phyloP scores from a whole-genome alignment of 2,113 vertebrate species.

The Engystomops pustulosus region DNA sequence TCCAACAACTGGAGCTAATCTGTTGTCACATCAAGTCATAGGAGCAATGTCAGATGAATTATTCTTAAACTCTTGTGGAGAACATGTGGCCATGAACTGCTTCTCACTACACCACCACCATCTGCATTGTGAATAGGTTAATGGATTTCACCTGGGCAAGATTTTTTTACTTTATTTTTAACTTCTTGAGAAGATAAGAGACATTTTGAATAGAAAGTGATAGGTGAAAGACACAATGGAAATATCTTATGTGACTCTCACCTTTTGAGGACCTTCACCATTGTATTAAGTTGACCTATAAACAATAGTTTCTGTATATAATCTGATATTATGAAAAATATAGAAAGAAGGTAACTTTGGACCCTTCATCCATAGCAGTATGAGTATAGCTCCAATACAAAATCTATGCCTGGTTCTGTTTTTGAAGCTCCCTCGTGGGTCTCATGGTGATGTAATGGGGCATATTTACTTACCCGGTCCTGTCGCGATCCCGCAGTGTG shows the following conservation, averaged over 20 bases:
- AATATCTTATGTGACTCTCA: not conserved
- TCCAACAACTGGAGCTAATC: slow-evolving; percentile 23
- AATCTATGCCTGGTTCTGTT: too few relatives aligned
- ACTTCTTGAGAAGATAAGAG: not conserved
- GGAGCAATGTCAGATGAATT: slow-evolving; percentile 27
- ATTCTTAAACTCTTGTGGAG: not conserved
- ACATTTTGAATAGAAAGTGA: not conserved
- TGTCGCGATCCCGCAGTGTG: too few relatives aligned
- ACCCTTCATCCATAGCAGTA: too few relatives aligned
- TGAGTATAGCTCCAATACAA: too few relatives aligned
- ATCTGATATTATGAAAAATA: too few relatives aligned
- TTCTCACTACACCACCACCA: not conserved
- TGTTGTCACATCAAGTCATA: slow-evolving; percentile 39
- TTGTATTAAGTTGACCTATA: not conserved
- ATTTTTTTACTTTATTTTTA: not conserved
- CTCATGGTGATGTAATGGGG: too few relatives aligned
- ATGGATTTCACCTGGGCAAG: not conserved
- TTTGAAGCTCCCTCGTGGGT: too few relatives aligned
- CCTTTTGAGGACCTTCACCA: not conserved
- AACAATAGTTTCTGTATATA: too few relatives aligned
- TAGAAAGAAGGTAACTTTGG: too few relatives aligned
- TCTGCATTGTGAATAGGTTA: not conserved
- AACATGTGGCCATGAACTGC: not conserved
- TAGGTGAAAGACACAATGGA: not conserved
- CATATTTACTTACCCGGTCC: too few relatives aligned